Conservation (phyloP, 2,113 vertebrate species). For the Abramis brama region DNA sequence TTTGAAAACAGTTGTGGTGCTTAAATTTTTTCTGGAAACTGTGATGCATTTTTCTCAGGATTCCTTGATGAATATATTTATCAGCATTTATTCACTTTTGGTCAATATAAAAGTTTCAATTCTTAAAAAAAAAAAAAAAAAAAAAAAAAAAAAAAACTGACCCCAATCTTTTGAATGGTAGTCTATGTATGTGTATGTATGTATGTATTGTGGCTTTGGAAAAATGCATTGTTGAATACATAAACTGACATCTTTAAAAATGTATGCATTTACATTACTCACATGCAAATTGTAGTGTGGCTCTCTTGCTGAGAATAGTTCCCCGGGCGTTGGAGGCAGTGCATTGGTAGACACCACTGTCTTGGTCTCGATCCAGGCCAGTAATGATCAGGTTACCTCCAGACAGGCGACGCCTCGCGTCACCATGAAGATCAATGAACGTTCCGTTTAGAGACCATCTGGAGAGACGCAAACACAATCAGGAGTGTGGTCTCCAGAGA, state of each 20-base stretch:
- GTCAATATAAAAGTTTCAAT: too few species aligned
- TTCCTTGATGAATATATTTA: too few species aligned
- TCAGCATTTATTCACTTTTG: too few species aligned
- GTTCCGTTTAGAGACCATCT: constrained; percentile 90
- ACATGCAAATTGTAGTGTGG: constrained; percentile 85
- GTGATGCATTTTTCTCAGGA: too few species aligned
- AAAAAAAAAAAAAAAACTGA: too few species aligned
- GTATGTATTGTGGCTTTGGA: neutral
- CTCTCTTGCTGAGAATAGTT: constrained; percentile 80
- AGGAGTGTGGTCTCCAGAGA: constrained; percentile 68
- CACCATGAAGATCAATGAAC: constrained; percentile 78
- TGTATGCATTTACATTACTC: constrained; percentile 65
- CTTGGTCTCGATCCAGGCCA: constrained; percentile 80
- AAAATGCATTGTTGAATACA: neutral
- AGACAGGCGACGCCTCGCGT: constrained; percentile 79
- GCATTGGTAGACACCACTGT: constrained; percentile 82
- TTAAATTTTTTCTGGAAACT: too few species aligned
- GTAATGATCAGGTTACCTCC: constrained; percentile 83
- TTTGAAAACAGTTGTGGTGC: too few species aligned
- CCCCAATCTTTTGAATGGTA: too few species aligned
- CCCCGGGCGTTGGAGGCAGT: constrained; percentile 77
- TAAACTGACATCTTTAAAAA: constrained; percentile 23
- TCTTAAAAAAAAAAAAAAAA: too few species aligned
- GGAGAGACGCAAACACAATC: constrained; percentile 83
- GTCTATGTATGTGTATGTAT: too few species aligned